A percentile compares a stretch with the other conserved stretches of the same genome.
These are phyloP conservation scores for Chromobotia macracanthus DNA, from an alignment of 2,797 vertebrate genomes.

Conservation along the genomic window DNA sequence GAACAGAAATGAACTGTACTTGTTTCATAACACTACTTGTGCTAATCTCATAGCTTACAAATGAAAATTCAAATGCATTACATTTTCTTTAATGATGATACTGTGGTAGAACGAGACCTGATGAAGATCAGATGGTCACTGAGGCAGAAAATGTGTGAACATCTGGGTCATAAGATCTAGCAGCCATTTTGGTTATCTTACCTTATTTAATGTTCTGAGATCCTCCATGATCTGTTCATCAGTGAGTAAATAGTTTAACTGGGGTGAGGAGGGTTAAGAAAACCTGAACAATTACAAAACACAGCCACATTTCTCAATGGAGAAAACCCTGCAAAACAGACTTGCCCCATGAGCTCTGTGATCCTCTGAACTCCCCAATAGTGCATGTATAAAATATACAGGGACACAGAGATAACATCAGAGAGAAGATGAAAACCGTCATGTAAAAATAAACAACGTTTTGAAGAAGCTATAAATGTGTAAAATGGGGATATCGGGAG, in stretches of 20 bases:
- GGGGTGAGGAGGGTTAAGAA: constrained; percentile 83
- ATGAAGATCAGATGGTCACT: background rate
- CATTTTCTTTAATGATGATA: background rate
- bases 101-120: background rate
- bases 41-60: background rate
- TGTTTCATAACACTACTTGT: background rate
- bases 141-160: background rate
- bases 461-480: background rate
- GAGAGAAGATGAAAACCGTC: background rate
- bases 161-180: background rate
- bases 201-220: constrained; percentile 94
- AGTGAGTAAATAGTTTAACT: constrained; percentile 96
- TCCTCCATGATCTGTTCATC: constrained; percentile 99
- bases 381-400: background rate
- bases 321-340: too few relatives aligned
- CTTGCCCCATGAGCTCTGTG: background rate
- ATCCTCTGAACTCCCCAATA: background rate
- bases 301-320: background rate
- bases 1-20: background rate
- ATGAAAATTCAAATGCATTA: background rate
- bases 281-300: background rate
- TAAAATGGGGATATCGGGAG: constrained; percentile 92
- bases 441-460: background rate
- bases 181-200: constrained; percentile 54
- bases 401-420: too few relatives aligned